phyloP scores from a whole-genome alignment of 2,113 vertebrate genomes.

The Lampris megalopsis region DNA sequence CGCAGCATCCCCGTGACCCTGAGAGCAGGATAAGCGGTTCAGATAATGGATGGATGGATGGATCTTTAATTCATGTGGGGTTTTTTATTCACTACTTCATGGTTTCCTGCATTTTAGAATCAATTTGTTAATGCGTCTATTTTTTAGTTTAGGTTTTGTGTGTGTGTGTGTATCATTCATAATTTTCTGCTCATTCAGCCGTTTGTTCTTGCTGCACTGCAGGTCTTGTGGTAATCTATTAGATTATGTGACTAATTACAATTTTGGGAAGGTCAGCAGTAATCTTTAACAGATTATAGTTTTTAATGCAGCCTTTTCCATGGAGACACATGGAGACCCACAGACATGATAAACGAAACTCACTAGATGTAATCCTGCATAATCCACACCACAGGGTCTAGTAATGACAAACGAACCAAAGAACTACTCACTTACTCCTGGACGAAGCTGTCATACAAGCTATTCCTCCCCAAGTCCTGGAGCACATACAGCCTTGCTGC shows the following conservation, averaged over 20 bases:
- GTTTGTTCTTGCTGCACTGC: neutral
- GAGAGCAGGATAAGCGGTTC: too few species aligned
- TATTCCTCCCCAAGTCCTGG: slow-evolving; percentile 27
- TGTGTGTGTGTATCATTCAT: neutral
- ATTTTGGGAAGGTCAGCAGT: slow-evolving; percentile 3
- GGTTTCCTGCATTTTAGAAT: too few species aligned
- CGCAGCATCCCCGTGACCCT: too few species aligned
- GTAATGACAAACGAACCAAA: slow-evolving; percentile 47
- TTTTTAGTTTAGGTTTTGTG: too few species aligned
- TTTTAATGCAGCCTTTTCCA: slow-evolving; percentile 13
- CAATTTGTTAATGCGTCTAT: neutral
- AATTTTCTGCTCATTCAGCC: neutral
- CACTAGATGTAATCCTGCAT: slow-evolving; percentile 45
- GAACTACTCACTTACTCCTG: slow-evolving; percentile 48
- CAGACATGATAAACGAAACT: slow-evolving; percentile 31
- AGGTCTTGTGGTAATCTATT: neutral
- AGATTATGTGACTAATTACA: neutral
- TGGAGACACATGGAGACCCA: slow-evolving; percentile 1
- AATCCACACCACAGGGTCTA: slow-evolving; percentile 49
- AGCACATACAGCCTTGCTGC: slow-evolving; percentile 23
- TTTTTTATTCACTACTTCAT: too few species aligned
- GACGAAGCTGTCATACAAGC: slow-evolving; percentile 1
- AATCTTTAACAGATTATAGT: slow-evolving; percentile 4
- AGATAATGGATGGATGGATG: too few species aligned
- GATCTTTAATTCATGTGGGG: too few species aligned